Evolutionary conservation across 1,140 invertebrate species (phyloP), one percentile per base, ranked within the genome.

Genomic region (Rhyacophila brunnea): DNA sequence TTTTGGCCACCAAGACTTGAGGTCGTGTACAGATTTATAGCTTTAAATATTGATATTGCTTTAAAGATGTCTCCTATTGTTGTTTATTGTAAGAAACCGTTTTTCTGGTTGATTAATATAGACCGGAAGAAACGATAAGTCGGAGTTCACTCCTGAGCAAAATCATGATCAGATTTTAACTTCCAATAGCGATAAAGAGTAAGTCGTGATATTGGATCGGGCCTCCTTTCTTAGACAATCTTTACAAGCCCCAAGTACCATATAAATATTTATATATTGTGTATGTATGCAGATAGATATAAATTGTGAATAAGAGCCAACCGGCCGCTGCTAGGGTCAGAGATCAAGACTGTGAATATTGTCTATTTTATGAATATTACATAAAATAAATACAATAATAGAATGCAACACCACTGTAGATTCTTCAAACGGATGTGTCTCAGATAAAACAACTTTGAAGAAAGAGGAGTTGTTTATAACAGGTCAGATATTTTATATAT

Each of bases 321-420:
- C 61, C 47, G 56, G 52, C 61, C 56, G 34, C 52, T 43, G 48
- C 49, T 15, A 23, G 46, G 61, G 61, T 64, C 61, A 64, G 45
- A 64, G 61, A 64, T 64, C 61, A 59, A 59, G 47, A 51, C 34
- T 32, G 35, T 52, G 56, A 53, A 64, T 64, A 64, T 64, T 64
- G 61, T 59, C 61, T 64, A 64, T 64, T 64, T 59, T 56, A 59
- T 64, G 52, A 50, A 55, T 44, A 63, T 58, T 58, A 58, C 44
- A 55, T 5, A 56, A 47, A 56, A 56, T 56, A 56, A 56, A 56
- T 56, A 47, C 46, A 43, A 45, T 45, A 17, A 17, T 17, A 45
- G 38, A 13, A 40, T 15, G 23, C 23, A 28, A 28, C 23, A 20
- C 50, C 38, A 42, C 42, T 52, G 50, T 52, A 38, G 32, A 15